phyloP scores from a whole-genome alignment of 2,888 invertebrate genomes.

The Drosophila peninsularis region DNA sequence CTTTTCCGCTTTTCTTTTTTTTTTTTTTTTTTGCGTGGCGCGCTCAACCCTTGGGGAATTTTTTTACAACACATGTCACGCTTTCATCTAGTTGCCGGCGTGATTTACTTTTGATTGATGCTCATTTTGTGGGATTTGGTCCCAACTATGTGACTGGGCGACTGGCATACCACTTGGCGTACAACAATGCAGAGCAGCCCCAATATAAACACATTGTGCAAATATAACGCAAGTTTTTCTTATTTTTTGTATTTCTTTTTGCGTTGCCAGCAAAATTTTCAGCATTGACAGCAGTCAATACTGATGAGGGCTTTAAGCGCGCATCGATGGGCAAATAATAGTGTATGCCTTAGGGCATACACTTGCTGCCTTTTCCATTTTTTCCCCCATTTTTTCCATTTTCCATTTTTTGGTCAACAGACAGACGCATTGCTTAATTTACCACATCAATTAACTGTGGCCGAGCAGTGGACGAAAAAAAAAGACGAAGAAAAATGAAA shows the following conservation, averaged over 20 bases:
- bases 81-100: slow-evolving; percentile 45
- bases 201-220: slow-evolving; percentile 54
- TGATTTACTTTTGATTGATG: slow-evolving; percentile 59
- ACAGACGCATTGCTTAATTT: slow-evolving; percentile 15
- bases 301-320: slow-evolving; percentile 21
- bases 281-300: slow-evolving; percentile 34
- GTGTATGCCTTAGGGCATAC: slow-evolving; percentile 8
- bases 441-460: slow-evolving; percentile 23
- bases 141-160: slow-evolving; percentile 40
- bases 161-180: slow-evolving; percentile 13
- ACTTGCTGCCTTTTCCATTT: neutral
- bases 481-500: neutral
- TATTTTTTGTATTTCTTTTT: slow-evolving; percentile 16
- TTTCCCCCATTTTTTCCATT: neutral
- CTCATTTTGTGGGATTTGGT: slow-evolving; percentile 56
- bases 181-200: slow-evolving; percentile 52
- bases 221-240: slow-evolving; percentile 39
- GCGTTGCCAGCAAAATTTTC: slow-evolving; percentile 41
- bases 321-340: slow-evolving; percentile 9
- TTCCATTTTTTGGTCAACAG: neutral
- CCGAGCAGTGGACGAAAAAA: neutral
- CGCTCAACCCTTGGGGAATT: slow-evolving; percentile 14
- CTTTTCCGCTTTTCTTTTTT: neutral
- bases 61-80: slow-evolving; percentile 23
- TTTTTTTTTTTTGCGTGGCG: neutral